A percentile compares a stretch with the other conserved stretches of the same genome.
phyloP scores from a whole-genome alignment of 2,888 invertebrate genomes.

The Sepioteuthis lessoniana region DNA sequence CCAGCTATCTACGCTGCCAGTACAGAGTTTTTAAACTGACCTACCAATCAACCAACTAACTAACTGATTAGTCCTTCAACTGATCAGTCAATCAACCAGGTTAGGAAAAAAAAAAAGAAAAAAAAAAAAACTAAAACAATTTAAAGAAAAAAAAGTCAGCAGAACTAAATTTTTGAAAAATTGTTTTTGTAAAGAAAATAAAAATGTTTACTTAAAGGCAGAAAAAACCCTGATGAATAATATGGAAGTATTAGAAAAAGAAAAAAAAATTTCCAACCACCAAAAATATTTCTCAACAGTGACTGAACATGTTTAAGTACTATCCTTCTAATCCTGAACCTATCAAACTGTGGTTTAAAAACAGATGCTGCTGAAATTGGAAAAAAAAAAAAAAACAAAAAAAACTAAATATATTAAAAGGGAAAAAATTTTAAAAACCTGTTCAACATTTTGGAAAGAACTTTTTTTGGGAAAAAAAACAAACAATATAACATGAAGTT shows the following conservation, averaged over 20 bases:
- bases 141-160: not conserved
- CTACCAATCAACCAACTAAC: slow-evolving; percentile 18
- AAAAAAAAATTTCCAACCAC: not conserved
- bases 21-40: slow-evolving; percentile 33
- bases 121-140: not conserved
- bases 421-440: not conserved
- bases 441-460: not conserved
- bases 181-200: not conserved
- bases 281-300: slow-evolving; percentile 4
- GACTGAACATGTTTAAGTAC: slow-evolving; percentile 11
- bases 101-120: not conserved
- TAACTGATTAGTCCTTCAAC: not conserved
- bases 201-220: not conserved
- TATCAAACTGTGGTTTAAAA: not conserved
- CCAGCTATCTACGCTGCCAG: not conserved
- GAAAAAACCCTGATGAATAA: not conserved
- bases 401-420: not conserved
- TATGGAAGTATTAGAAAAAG: not conserved
- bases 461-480: not conserved
- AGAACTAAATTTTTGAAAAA: not conserved
- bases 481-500: not conserved
- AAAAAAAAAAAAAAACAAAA: not conserved
- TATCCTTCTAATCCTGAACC: not conserved
- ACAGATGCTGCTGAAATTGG: not conserved
- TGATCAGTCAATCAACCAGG: not conserved